phyloP scores from a whole-genome alignment of 2,888 invertebrate genomes.

The Drosophila demipolita region DNA sequence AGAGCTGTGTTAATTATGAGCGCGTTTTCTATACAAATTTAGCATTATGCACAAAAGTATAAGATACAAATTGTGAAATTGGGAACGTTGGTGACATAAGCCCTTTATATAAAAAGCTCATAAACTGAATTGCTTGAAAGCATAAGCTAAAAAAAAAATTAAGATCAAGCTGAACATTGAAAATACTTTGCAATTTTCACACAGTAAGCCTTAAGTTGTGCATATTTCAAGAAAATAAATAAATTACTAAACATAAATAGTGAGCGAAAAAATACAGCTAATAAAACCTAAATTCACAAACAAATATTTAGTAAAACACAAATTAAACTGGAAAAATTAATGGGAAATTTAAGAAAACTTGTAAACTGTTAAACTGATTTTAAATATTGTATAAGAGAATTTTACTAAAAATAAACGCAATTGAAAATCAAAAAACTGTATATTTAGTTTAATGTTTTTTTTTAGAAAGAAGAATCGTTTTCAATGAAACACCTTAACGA shows the following conservation, averaged over 20 bases:
- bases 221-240: conserved; percentile 57
- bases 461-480: neutral
- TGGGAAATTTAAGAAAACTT: conserved; percentile 45
- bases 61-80: conserved; percentile 14
- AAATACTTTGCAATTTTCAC: conserved; percentile 69
- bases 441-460: neutral
- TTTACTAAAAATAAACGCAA: conserved; percentile 76
- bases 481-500: neutral
- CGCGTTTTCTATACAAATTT: conserved; percentile 61
- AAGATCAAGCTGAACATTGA: conserved; percentile 22
- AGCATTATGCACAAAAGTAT: conserved; percentile 36
- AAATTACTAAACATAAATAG: conserved; percentile 33
- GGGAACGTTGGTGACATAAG: conserved; percentile 32
- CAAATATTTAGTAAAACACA: conserved; percentile 50
- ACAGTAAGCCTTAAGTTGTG: conserved; percentile 75
- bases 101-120: conserved; percentile 55
- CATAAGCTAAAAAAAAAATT: conserved; percentile 18
- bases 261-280: conserved; percentile 36
- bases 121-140: conserved; percentile 39
- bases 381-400: conserved; percentile 75
- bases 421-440: conserved; percentile 44
- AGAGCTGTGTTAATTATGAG: conserved; percentile 74
- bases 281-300: conserved; percentile 43
- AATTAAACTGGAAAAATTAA: conserved; percentile 21
- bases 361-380: conserved; percentile 81